Conservation (phyloP, 2,113 vertebrate genomes). For the Micromys minutus region DNA sequence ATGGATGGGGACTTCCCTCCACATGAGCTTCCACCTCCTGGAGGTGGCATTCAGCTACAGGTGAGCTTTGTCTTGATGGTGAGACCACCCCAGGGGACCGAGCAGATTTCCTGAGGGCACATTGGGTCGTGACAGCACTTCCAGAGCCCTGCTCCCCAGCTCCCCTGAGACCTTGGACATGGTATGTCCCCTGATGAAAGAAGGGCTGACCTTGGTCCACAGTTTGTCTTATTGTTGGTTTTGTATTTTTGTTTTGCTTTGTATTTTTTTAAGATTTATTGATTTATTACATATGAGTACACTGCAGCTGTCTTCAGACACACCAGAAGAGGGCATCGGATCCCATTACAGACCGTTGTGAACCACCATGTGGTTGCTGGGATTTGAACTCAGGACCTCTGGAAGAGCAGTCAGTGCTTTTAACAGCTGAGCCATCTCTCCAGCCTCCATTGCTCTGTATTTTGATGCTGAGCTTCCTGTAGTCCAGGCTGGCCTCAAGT, state of each 20-base stretch:
- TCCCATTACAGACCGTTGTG: too few species aligned
- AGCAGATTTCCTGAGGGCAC: background rate
- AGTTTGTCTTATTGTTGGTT: background rate
- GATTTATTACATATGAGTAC: too few species aligned
- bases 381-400: too few species aligned
- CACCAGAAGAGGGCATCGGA: too few species aligned
- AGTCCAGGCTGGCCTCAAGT: background rate
- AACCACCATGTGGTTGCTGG: too few species aligned
- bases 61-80: conserved; percentile 77
- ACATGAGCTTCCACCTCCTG: conserved; percentile 81
- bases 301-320: too few species aligned
- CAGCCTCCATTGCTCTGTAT: too few species aligned
- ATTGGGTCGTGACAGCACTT: rapidly evolving
- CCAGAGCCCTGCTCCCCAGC: background rate
- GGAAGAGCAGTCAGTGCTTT: too few species aligned
- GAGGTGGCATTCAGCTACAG: conserved; percentile 69
- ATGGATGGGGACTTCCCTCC: conserved; percentile 87
- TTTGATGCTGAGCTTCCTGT: background rate
- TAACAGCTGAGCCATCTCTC: too few species aligned
- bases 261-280: too few species aligned
- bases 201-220: background rate
- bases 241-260: too few species aligned
- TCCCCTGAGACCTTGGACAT: background rate
- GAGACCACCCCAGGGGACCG: background rate
- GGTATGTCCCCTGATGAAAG: too few species aligned